phyloP scores from a whole-genome alignment of 2,888 invertebrate species.

The Athalia rosae region DNA sequence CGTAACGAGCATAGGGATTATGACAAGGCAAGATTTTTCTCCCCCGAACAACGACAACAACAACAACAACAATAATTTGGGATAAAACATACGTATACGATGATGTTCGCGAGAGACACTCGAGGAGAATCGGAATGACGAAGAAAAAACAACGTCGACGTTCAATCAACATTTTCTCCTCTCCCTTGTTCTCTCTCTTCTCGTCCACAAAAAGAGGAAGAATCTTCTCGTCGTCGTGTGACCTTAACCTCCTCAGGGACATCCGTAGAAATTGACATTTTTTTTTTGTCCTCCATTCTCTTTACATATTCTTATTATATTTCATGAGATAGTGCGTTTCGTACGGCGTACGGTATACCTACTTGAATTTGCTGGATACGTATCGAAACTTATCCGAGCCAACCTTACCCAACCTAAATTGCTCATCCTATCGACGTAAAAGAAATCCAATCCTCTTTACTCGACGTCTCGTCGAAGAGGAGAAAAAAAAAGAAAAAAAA shows the following conservation, averaged over 20 bases:
- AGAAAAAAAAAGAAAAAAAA: no score
- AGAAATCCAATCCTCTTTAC: slow-evolving; percentile 30
- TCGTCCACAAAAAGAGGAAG: no score
- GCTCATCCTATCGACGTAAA: slow-evolving; percentile 37
- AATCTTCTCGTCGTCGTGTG: no score
- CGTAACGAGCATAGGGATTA: slow-evolving; percentile 40
- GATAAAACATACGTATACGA: no score
- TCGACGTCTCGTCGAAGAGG: not conserved
- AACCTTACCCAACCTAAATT: slow-evolving; percentile 13
- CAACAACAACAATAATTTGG: no score
- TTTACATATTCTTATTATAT: not conserved
- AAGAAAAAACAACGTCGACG: slow-evolving; percentile 10
- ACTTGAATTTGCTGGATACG: not conserved
- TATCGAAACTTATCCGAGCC: slow-evolving; percentile 9
- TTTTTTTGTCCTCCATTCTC: not conserved
- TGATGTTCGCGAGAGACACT: no score
- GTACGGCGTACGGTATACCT: no score
- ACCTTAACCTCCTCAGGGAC: no score
- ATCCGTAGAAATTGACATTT: no score
- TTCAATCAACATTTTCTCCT: slow-evolving; percentile 3
- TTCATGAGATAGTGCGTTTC: not conserved
- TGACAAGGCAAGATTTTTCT: slow-evolving; percentile 16
- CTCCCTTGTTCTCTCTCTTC: no score
- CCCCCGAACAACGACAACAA: no score
- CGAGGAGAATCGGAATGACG: not conserved